These are phyloP conservation scores for Drosophila melanogaster DNA, from an alignment of 1,140 invertebrate species.

Conservation along the genomic window DNA sequence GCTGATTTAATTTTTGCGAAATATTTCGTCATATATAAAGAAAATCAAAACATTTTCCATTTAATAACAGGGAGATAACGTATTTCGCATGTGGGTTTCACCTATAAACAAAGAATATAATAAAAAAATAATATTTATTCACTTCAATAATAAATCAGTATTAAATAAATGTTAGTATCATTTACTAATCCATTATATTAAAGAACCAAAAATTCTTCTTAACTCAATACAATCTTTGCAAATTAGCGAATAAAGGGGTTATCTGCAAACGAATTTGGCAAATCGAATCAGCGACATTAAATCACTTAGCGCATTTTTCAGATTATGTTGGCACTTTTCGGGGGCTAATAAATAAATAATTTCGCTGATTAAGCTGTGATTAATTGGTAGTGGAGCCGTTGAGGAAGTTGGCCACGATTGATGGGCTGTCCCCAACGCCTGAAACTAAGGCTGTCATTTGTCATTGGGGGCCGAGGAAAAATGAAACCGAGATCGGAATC, in stretches of 20 bases:
- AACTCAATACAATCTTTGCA: not conserved
- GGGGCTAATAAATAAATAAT: slow-evolving; percentile 14
- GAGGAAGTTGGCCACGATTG: slow-evolving; percentile 27
- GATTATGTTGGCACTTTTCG: slow-evolving; percentile 14
- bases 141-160: too few species aligned
- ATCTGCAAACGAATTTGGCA: slow-evolving; percentile 19
- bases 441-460: slow-evolving; percentile 45
- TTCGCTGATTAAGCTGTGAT: slow-evolving; percentile 12
- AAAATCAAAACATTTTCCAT: not conserved
- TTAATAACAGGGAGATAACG: too few species aligned
- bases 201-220: not conserved
- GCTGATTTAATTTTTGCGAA: slow-evolving; percentile 1
- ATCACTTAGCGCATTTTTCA: slow-evolving; percentile 26
- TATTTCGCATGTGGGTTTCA: too few species aligned
- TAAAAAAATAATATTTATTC: too few species aligned
- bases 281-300: slow-evolving; percentile 7
- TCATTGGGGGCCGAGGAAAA: slow-evolving; percentile 39
- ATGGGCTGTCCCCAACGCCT: slow-evolving; percentile 15
- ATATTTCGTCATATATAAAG: not conserved
- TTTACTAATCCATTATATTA: not conserved
- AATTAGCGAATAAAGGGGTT: not conserved
- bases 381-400: slow-evolving; percentile 27
- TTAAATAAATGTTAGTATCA: too few species aligned
- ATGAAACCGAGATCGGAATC: slow-evolving; percentile 20
- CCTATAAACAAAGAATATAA: too few species aligned